These are phyloP conservation scores for Uropsilus gracilis DNA, from an alignment of 2,113 vertebrate species.

Conservation along the genomic window DNA sequence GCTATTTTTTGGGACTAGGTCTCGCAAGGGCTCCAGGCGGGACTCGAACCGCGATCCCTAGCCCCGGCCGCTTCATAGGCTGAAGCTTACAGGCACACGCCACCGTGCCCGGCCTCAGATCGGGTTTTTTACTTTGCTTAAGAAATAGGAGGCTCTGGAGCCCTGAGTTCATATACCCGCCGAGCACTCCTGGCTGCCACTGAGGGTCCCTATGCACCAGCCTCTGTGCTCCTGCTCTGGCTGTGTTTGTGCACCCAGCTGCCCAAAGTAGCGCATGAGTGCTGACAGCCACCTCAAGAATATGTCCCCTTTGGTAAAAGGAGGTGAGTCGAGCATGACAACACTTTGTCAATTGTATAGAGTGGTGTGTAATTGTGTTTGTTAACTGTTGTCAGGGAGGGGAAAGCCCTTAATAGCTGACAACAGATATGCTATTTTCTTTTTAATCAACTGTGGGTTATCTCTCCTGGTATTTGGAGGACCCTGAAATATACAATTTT, in stretches of 20 bases:
- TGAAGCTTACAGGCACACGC: too few species aligned
- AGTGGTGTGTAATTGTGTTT: neutral
- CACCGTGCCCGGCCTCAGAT: too few species aligned
- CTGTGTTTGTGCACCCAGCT: neutral
- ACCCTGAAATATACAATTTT: neutral
- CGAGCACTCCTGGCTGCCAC: too few species aligned
- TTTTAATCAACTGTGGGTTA: neutral
- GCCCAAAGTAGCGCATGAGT: neutral
- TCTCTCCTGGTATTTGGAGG: conserved; percentile 11
- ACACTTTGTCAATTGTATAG: neutral
- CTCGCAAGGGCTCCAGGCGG: too few species aligned
- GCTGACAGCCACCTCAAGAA: neutral
- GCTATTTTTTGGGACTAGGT: too few species aligned
- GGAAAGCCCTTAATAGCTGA: neutral
- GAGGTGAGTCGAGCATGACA: neutral
- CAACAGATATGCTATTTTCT: neutral
- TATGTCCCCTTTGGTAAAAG: neutral
- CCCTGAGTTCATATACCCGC: neutral
- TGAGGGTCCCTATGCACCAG: neutral
- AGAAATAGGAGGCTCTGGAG: neutral
- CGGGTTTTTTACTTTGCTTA: neutral
- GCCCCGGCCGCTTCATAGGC: too few species aligned
- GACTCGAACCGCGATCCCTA: too few species aligned
- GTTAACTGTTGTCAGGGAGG: neutral
- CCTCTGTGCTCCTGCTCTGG: neutral